phyloP scores from a whole-genome alignment of 2,797 vertebrate genomes.

The Luscinia luscinia region DNA sequence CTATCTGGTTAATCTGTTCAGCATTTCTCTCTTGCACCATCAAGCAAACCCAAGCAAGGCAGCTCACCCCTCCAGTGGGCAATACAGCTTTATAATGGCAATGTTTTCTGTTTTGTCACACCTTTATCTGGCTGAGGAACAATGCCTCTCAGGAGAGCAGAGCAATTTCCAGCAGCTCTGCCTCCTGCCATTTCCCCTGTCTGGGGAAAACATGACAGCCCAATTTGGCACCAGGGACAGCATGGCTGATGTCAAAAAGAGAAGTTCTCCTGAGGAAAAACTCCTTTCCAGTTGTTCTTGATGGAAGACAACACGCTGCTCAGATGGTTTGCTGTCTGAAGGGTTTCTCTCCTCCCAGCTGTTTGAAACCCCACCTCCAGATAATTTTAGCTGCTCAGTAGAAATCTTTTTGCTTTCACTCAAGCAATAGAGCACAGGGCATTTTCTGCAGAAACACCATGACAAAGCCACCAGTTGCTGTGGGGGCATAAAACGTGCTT shows the following conservation, averaged over 20 bases:
- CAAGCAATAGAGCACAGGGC: background rate
- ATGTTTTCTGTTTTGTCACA: background rate
- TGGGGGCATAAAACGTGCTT: background rate
- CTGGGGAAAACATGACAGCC: background rate
- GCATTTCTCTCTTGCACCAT: background rate
- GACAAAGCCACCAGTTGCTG: background rate
- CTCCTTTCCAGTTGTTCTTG: background rate
- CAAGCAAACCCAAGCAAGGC: background rate
- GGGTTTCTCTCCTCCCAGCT: background rate
- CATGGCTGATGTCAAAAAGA: background rate
- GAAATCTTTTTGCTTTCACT: background rate
- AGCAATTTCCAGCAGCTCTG: background rate
- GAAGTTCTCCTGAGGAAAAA: background rate
- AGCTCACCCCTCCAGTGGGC: background rate
- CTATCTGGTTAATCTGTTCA: background rate
- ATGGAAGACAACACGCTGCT: background rate
- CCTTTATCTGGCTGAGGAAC: background rate
- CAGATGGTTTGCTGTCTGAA: background rate
- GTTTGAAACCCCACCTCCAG: background rate
- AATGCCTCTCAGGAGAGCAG: background rate
- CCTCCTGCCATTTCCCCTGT: background rate
- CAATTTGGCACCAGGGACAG: accelerated
- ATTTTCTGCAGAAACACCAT: background rate
- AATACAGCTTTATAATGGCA: background rate
- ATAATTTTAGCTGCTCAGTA: background rate